These are phyloP conservation scores for Eupithecia tripunctaria DNA, from an alignment of 2,888 invertebrate genomes.

Conservation along the genomic window DNA sequence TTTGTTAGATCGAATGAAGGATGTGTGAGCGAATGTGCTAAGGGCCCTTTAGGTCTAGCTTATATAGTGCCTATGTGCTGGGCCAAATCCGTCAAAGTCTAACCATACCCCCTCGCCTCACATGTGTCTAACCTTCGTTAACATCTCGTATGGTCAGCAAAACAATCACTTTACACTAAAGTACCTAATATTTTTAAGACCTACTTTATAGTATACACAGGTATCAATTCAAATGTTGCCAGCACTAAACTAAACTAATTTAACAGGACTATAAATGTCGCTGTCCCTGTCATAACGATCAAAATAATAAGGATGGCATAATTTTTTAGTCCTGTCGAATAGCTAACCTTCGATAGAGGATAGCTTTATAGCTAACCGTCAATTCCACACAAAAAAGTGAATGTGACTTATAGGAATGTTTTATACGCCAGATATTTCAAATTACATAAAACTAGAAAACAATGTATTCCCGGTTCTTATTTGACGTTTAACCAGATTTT, in stretches of 20 bases:
- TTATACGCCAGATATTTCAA: too few species aligned
- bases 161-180: slow-evolving; percentile 36
- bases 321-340: too few species aligned
- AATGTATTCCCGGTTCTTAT: background rate
- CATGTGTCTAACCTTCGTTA: slow-evolving; percentile 57
- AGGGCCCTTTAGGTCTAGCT: slow-evolving; percentile 61
- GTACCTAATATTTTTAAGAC: background rate
- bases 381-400: too few species aligned
- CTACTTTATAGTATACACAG: too few species aligned
- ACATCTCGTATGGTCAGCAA: slow-evolving; percentile 61
- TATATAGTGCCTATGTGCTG: slow-evolving; percentile 75
- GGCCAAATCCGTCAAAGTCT: slow-evolving; percentile 76
- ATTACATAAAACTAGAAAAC: background rate
- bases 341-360: too few species aligned
- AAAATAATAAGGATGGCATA: too few species aligned
- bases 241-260: too few species aligned
- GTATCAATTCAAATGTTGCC: too few species aligned
- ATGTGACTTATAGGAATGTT: background rate
- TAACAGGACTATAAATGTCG: too few species aligned
- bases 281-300: too few species aligned
- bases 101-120: slow-evolving; percentile 77
- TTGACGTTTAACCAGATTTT: background rate
- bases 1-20: slow-evolving; percentile 63
- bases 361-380: too few species aligned
- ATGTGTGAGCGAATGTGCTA: slow-evolving; percentile 76